Evolutionary conservation across 1,140 invertebrate species (phyloP), one percentile per base, ranked within the genome.

Genomic region (Microvelia longipes): DNA sequence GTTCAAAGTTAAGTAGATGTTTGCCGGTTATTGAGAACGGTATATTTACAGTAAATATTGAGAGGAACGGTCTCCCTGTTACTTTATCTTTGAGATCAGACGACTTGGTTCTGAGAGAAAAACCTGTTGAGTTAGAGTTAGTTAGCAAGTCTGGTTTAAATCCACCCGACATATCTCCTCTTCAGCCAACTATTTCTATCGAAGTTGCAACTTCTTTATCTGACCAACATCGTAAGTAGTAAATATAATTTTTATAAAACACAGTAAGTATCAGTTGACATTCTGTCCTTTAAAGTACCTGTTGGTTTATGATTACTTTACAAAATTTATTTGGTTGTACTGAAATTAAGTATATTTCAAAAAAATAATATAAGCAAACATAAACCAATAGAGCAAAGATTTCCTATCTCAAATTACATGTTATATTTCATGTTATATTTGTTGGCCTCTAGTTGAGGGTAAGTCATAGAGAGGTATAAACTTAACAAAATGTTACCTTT

Each of bases 1-100:
- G 89, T 74, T 88, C 83, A 69, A 76, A 85, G 5, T 5, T 64
- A 25, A 64, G 62, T 26, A 24, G 62, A 15, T 29, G 60, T 13
- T 26, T 50, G 19, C 29, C 29, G 13, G 29, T 60, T 14, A 13
- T 35, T 60, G 29, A 60, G n/a, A 28, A 68, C 68, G 29, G 13
- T 35, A 2, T 35, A 27, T 29, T 50, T 27, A 68, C 35, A 24
- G 24, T 28, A 11, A 64, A 2, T 15, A 15, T 19, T 25, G 29
- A 19, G 19, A 13, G 26, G 11, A 30, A 68, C 2, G 15, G 15
- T 64, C 15, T 64, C 25, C 62, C 62, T 13, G 62, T 64, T 26
- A 5, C 25, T 5, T 24, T 15, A 5, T 14, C 2, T 64, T 26
- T 64, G 15, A 15, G 62, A 25, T 24, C 15, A 13, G 62, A 64